Conservation (phyloP, 2,113 vertebrate genomes). For the Protobothrops flavoviridis region DNA sequence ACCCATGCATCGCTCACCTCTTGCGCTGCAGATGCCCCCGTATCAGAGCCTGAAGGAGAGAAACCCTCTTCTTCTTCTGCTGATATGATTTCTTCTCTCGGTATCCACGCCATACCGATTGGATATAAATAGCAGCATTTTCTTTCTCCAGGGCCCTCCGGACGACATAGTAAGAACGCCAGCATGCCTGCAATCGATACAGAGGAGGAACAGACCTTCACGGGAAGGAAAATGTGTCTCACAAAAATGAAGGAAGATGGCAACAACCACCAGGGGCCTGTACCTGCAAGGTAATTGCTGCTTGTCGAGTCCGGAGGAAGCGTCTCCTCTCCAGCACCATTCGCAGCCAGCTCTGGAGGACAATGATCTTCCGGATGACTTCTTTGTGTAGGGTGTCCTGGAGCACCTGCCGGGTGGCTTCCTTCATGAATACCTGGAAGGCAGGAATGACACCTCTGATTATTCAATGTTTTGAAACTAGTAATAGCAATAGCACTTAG, state of each 20-base stretch:
- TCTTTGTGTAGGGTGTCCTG: conserved; percentile 90
- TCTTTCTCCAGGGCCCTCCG: conserved; percentile 55
- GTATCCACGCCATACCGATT: conserved; percentile 82
- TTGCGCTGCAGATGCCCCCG: conserved; percentile 84
- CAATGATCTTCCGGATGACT: conserved; percentile 90
- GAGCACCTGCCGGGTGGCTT: conserved; percentile 85
- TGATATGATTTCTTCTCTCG: conserved; percentile 64
- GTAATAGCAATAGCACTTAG: background rate
- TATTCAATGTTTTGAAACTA: background rate
- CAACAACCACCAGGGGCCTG: too few relatives aligned
- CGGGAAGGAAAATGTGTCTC: background rate
- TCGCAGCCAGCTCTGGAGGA: conserved; percentile 90
- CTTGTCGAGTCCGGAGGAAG: conserved; percentile 78
- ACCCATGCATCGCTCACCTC: conserved; percentile 68
- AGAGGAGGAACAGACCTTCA: background rate
- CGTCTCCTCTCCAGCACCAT: conserved; percentile 81
- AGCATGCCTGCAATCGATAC: conserved; percentile 67
- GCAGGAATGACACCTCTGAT: background rate
- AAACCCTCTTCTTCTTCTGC: conserved; percentile 63
- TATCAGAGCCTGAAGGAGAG: conserved; percentile 81
- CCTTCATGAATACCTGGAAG: conserved; percentile 93
- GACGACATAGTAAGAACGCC: conserved; percentile 71
- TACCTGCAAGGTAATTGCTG: conserved; percentile 86
- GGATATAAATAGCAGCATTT: conserved; percentile 74
- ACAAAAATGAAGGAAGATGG: too few relatives aligned